Base-by-base conservation (phyloP, 2,113 vertebrate genomes). In the Lagopus leucura region DNA sequence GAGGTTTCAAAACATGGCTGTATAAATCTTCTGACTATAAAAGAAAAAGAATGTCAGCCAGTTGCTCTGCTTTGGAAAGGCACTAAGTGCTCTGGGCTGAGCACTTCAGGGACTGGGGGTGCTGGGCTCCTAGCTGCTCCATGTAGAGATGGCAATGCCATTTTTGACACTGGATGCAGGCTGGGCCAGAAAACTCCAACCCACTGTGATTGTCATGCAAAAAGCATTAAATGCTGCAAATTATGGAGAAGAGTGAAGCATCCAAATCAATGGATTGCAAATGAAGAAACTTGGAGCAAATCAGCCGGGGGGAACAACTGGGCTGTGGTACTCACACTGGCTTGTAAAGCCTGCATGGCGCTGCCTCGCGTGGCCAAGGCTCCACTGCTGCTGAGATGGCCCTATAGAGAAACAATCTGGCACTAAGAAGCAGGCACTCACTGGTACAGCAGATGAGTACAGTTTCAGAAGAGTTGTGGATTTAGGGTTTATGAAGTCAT, bases 401-500 rank as follows among this genome's bases (percentile, higher is more conserved):
- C 88, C 6, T 1, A 78, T 54, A 52, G 58, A 34, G 2, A 9
- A 92, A 76, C 87, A 76, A 76, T 78, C 73, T 65, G 28, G n/a
- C 28, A 24, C 52, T 3, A 2, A 78, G 66, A 74, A 88, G 61
- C 30, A 94, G 69, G 40, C 75, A 75, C 50, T 89, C 60, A 71
- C n/a, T 83, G 89, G 48, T 73, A 94, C 75, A 94, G 81, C 9
- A 71, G 69, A 86, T 69, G 36, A 17, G 36, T 92, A 66, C 52
- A 86, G 36, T 88, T 95, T 94, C 79, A 69, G 73, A 50, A 94
- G 91, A 92, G 89, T 88, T 94, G 92, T 86, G 80, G 70, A 40
- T 92, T 90, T 88, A 52, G 43, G 75, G 69, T 93, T 91, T 95
- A 83, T 88, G 38, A 70, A 96, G 88, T 94, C 93, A 96, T 25